These are phyloP conservation scores for Ypsolopha sequella DNA, from an alignment of 2,888 invertebrate genomes.

Conservation along the genomic window DNA sequence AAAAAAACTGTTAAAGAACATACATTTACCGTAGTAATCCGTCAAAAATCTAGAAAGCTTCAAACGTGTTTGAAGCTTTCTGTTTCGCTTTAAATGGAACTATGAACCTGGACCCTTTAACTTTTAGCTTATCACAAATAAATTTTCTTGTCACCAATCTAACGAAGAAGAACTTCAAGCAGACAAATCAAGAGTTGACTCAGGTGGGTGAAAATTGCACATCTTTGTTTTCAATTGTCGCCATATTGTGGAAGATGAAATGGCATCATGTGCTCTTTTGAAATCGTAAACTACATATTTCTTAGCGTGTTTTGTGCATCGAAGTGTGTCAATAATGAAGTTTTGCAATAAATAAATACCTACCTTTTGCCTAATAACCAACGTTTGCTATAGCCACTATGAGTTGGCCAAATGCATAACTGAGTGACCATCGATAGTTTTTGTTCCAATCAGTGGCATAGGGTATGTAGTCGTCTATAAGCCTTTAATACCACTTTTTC, in stretches of 20 bases:
- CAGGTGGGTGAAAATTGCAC: conserved; percentile 78
- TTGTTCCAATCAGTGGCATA: not conserved
- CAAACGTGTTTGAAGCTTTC: conserved; percentile 96
- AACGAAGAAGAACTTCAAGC: conserved; percentile 95
- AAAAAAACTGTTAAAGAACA: conserved; percentile 56
- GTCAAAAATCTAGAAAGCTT: conserved; percentile 89
- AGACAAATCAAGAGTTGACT: conserved; percentile 88
- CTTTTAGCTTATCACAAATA: conserved; percentile 99
- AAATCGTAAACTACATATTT: not conserved
- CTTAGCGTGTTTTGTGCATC: not conserved
- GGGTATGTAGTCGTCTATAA: not conserved
- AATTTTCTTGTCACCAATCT: conserved; percentile 96
- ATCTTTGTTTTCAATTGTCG: conserved; percentile 21
- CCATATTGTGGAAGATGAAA: conserved; percentile 51
- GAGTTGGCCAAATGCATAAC: not conserved
- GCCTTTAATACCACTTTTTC: no score
- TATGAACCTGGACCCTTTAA: conserved; percentile 99
- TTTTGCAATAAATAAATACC: no score
- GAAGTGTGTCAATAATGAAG: not conserved
- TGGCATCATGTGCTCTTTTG: conserved; percentile 9
- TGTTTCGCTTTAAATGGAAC: conserved; percentile 91
- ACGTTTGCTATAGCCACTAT: not conserved
- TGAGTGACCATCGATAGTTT: not conserved
- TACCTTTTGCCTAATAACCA: no score
- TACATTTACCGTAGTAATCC: conserved; percentile 69